Evolutionary conservation across 2,888 invertebrate species (phyloP).

Genomic region (Drosophila neotestacea): DNA sequence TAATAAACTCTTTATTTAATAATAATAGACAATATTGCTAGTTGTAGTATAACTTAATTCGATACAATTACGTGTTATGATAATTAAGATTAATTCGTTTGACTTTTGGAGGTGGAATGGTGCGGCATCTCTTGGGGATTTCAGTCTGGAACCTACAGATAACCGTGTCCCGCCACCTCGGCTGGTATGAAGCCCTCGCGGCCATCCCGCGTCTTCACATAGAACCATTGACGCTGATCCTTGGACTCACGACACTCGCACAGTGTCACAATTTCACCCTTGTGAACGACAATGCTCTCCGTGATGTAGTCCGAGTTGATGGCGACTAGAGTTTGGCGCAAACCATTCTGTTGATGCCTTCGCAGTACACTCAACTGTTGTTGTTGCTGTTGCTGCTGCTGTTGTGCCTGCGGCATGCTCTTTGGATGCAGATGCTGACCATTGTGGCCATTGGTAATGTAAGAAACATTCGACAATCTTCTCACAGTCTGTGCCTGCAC

Average conservation of each 20-base stretch:
- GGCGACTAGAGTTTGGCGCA: slow-evolving; percentile 89
- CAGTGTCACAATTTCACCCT: slow-evolving; percentile 91
- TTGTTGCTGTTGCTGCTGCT: slow-evolving; percentile 40
- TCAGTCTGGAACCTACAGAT: slow-evolving; percentile 86
- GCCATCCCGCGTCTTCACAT: slow-evolving; percentile 90
- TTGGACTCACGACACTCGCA: slow-evolving; percentile 87
- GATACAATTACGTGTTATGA: slow-evolving; percentile 17
- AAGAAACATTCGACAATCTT: slow-evolving; percentile 67
- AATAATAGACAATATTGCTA: neutral
- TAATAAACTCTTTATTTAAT: slow-evolving; percentile 5
- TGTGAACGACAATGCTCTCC: slow-evolving; percentile 88
- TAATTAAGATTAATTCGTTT: slow-evolving; percentile 22
- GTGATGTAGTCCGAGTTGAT: slow-evolving; percentile 89
- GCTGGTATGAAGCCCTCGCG: slow-evolving; percentile 92
- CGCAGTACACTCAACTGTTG: slow-evolving; percentile 65
- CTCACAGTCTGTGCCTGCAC: slow-evolving; percentile 43
- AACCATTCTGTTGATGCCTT: slow-evolving; percentile 82
- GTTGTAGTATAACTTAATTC: slow-evolving; percentile 38
- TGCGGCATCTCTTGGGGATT: neutral
- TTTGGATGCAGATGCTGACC: slow-evolving; percentile 83
- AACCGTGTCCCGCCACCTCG: slow-evolving; percentile 91
- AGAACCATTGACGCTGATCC: slow-evolving; percentile 91
- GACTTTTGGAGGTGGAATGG: slow-evolving; percentile 38
- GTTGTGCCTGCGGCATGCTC: slow-evolving; percentile 54
- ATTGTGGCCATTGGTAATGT: slow-evolving; percentile 82